A percentile compares a stretch with the other conserved stretches of the same genome.
Evolutionary conservation across 2,797 vertebrate genomes (phyloP).

Genomic region (Spondyliosoma cantharus): DNA sequence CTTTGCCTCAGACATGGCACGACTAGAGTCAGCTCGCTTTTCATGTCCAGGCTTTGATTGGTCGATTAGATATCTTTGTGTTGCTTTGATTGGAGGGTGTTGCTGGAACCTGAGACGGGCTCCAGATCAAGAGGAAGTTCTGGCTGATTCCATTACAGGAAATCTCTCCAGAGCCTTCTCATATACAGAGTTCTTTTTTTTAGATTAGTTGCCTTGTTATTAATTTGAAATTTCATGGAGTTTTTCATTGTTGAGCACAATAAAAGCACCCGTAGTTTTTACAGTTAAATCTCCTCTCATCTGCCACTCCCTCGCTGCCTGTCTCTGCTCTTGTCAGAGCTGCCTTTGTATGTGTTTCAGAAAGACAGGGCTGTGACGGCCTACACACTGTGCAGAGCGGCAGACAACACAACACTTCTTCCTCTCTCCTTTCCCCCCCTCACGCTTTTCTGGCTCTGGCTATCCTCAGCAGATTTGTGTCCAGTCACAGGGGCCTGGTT

Average conservation of each 20-base stretch:
- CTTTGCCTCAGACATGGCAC: constrained; percentile 55
- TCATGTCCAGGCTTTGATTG: constrained; percentile 68
- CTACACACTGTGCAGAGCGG: constrained; percentile 48
- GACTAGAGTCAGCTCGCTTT: constrained; percentile 52
- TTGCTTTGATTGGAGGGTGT: constrained; percentile 70
- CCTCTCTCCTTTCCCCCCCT: constrained; percentile 15
- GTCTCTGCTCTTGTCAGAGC: constrained; percentile 65
- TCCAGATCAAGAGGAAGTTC: constrained; percentile 42
- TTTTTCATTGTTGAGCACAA: constrained; percentile 20
- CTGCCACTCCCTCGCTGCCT: constrained; percentile 40
- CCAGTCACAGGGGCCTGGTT: constrained; percentile 69
- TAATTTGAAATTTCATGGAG: not conserved
- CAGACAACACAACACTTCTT: constrained; percentile 58
- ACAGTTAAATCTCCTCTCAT: constrained; percentile 31
- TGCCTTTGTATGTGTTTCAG: constrained; percentile 67
- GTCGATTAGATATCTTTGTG: constrained; percentile 59
- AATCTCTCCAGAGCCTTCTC: constrained; percentile 13
- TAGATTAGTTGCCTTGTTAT: not conserved
- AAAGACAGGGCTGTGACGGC: constrained; percentile 64
- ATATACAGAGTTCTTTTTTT: not conserved
- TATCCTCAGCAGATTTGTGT: constrained; percentile 64
- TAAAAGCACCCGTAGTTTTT: constrained; percentile 13
- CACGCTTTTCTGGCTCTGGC: constrained; percentile 32
- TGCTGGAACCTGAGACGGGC: constrained; percentile 55
- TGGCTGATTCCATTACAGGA: constrained; percentile 35